Evolutionary conservation across 2,113 vertebrate species (phyloP).

Genomic region (Vireo altiloquus): DNA sequence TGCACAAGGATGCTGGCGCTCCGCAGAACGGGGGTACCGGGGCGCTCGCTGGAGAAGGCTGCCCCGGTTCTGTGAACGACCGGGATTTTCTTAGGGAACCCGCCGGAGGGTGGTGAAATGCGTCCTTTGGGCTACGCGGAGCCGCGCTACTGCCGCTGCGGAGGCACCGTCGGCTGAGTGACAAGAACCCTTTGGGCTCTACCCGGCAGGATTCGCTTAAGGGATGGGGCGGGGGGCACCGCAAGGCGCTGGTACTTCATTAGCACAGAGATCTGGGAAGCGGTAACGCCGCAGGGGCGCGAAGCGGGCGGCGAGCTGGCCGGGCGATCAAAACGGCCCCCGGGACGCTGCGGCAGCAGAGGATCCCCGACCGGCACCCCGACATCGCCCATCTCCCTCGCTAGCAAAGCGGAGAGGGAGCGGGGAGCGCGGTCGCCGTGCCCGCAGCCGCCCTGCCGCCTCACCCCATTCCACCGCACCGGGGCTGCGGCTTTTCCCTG

Average conservation of each 20-base stretch:
- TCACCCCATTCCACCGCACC: not conserved
- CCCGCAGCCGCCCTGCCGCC: not conserved
- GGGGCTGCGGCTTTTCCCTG: not conserved
- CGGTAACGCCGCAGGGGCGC: not conserved
- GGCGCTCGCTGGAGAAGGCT: accelerated
- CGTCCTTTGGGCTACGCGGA: not conserved
- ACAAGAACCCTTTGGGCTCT: not conserved
- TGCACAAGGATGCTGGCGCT: not conserved
- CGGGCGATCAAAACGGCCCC: not conserved
- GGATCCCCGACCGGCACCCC: not conserved
- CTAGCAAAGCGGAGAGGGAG: not conserved
- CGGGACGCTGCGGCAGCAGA: not conserved
- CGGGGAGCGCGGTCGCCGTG: not conserved
- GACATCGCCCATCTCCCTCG: accelerated
- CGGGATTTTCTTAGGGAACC: accelerated
- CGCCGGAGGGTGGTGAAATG: too few relatives aligned
- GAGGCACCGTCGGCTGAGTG: not conserved
- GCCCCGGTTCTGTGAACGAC: accelerated
- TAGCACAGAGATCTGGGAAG: accelerated
- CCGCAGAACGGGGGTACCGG: not conserved
- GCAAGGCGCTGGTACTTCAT: accelerated
- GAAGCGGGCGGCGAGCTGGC: not conserved
- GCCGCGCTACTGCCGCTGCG: not conserved
- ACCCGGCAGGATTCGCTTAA: not conserved
- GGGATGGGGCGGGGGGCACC: too few relatives aligned